Conservation (phyloP, 2,888 invertebrate species). For the Romanomermis culicivorax region DNA sequence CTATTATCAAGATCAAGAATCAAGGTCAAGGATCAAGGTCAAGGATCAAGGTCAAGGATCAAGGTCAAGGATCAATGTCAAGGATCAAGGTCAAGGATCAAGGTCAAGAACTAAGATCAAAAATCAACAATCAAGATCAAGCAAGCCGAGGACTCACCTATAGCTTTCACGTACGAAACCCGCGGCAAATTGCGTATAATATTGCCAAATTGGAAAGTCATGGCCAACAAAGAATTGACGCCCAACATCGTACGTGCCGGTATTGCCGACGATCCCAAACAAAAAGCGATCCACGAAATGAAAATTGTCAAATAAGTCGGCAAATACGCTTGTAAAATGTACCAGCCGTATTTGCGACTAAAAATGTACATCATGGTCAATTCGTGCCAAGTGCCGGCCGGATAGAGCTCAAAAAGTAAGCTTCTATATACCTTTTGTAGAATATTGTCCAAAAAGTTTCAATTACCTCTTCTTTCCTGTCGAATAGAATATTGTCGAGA, state of each 20-base stretch:
- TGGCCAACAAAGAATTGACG: constrained; percentile 11
- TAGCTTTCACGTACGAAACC: constrained; percentile 10
- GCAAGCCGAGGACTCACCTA: too few species aligned
- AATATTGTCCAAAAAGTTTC: too few species aligned
- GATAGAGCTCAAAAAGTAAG: constrained; percentile 15
- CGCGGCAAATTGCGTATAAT: constrained; percentile 11
- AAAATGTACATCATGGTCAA: constrained; percentile 24
- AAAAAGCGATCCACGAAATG: constrained; percentile 15
- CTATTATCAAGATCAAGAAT: too few species aligned
- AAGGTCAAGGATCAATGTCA: too few species aligned
- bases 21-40: too few species aligned
- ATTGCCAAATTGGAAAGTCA: constrained; percentile 13
- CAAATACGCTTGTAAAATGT: constrained; percentile 27
- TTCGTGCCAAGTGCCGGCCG: constrained; percentile 26
- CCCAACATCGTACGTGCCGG: constrained; percentile 12
- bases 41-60: too few species aligned
- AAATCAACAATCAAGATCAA: too few species aligned
- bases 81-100: too few species aligned
- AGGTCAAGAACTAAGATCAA: too few species aligned
- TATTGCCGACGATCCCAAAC: constrained; percentile 10
- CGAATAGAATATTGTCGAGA: constrained; percentile 19
- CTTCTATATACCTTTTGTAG: background rate
- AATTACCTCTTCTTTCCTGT: constrained; percentile 21
- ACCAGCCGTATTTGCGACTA: constrained; percentile 25
- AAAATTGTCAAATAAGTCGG: constrained; percentile 27